Conservation (phyloP, 2,113 vertebrate species). For the Vireo altiloquus region DNA sequence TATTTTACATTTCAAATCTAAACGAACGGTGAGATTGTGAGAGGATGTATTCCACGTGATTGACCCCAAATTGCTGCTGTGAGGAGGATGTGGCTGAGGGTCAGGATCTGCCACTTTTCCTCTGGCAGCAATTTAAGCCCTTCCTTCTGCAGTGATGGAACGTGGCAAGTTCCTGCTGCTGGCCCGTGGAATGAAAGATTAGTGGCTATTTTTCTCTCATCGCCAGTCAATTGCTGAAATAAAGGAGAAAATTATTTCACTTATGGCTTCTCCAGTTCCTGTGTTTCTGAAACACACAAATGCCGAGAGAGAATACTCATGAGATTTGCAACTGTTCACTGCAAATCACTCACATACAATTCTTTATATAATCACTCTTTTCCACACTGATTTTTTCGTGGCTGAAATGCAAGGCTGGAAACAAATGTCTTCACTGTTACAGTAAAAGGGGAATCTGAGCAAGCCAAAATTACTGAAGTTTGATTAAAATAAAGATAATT, state of each 20-base stretch:
- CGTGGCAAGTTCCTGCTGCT: neutral
- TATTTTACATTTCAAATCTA: neutral
- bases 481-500: neutral
- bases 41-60: neutral
- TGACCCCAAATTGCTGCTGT: neutral
- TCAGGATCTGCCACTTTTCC: neutral
- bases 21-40: neutral
- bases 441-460: neutral
- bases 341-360: neutral
- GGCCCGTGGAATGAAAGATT: neutral
- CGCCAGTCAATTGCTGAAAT: neutral
- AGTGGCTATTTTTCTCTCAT: neutral
- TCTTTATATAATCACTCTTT: neutral
- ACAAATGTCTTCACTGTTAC: neutral
- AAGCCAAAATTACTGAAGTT: neutral
- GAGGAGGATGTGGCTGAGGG: neutral
- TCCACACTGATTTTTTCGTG: neutral
- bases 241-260: neutral
- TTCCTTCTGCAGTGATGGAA: neutral
- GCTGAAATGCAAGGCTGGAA: neutral
- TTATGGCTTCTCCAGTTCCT: neutral
- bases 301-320: rapidly evolving
- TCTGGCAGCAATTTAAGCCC: neutral
- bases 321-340: neutral
- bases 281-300: neutral